These are phyloP conservation scores for Oncorhynchus tshawytscha DNA, from an alignment of 2,113 vertebrate genomes.

Conservation along the genomic window DNA sequence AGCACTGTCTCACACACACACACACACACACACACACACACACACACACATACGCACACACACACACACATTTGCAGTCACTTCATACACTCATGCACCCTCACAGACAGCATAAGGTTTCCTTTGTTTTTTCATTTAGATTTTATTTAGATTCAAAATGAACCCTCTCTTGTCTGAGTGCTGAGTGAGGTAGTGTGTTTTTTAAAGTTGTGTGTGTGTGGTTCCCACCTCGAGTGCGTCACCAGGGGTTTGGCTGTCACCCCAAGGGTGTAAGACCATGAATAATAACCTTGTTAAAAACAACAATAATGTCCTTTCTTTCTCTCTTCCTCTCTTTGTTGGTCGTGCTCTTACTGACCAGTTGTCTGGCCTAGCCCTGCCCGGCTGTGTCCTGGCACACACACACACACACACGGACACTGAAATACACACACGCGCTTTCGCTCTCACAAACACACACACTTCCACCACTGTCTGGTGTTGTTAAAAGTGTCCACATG, in stretches of 20 bases:
- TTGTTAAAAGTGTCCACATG: constrained; percentile 67
- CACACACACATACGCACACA: no score
- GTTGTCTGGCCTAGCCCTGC: background rate
- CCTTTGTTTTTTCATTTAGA: constrained; percentile 39
- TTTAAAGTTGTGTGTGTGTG: constrained; percentile 15
- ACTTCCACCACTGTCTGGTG: constrained; percentile 46
- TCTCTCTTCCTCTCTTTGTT: background rate
- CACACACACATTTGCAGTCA: constrained; percentile 8
- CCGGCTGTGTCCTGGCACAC: background rate
- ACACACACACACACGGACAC: constrained; percentile 5
- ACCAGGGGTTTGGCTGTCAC: constrained; percentile 64
- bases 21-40: constrained; percentile 3
- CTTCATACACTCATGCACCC: no score
- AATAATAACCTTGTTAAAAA: constrained; percentile 37
- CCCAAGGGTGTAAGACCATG: constrained; percentile 44
- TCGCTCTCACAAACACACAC: background rate
- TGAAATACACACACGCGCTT: background rate
- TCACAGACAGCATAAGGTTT: constrained; percentile 18
- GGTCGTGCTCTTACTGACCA: background rate
- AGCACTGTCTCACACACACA: background rate
- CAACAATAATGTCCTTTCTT: background rate
- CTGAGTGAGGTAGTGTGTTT: constrained; percentile 24
- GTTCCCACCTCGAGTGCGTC: constrained; percentile 56
- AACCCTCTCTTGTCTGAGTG: constrained; percentile 19
- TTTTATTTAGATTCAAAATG: constrained; percentile 43